These are phyloP conservation scores for Sesia bembeciformis DNA, from an alignment of 2,888 invertebrate genomes.

Conservation along the genomic window DNA sequence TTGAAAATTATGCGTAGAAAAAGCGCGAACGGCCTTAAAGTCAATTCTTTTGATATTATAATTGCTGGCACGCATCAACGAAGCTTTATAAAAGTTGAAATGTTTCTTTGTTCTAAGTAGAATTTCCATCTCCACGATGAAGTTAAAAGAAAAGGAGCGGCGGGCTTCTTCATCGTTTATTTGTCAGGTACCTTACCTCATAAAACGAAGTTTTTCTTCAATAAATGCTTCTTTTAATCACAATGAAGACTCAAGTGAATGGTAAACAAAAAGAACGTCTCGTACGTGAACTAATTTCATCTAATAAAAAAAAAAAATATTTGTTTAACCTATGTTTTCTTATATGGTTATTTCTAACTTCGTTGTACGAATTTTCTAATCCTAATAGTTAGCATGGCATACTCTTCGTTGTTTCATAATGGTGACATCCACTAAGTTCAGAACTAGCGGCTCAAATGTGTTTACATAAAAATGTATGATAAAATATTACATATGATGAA, in stretches of 20 bases:
- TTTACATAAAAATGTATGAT: too few relatives aligned
- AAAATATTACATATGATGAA: too few relatives aligned
- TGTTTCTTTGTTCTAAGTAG: conserved; percentile 30
- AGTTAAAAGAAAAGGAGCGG: conserved; percentile 16
- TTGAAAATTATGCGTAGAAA: background rate
- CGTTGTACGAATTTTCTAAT: too few relatives aligned
- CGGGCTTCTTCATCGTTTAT: conserved; percentile 15
- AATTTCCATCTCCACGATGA: conserved; percentile 25
- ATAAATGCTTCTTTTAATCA: background rate
- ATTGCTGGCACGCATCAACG: conserved; percentile 29
- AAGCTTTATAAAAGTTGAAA: conserved; percentile 28
- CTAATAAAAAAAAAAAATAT: too few relatives aligned
- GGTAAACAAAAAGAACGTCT: background rate
- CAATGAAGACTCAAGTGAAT: background rate
- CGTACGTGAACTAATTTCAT: background rate
- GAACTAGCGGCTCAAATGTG: too few relatives aligned
- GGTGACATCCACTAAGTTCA: too few relatives aligned
- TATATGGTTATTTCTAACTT: too few relatives aligned
- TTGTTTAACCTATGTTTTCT: too few relatives aligned
- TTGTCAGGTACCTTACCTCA: conserved; percentile 4
- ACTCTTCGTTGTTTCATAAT: too few relatives aligned
- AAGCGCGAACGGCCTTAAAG: conserved; percentile 11
- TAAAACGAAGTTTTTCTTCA: background rate
- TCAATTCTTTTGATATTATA: conserved; percentile 29
- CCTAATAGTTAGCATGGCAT: too few relatives aligned